Base-by-base conservation (phyloP, 2,113 vertebrate genomes). In the Hypocryptadius cinnamomeus region DNA sequence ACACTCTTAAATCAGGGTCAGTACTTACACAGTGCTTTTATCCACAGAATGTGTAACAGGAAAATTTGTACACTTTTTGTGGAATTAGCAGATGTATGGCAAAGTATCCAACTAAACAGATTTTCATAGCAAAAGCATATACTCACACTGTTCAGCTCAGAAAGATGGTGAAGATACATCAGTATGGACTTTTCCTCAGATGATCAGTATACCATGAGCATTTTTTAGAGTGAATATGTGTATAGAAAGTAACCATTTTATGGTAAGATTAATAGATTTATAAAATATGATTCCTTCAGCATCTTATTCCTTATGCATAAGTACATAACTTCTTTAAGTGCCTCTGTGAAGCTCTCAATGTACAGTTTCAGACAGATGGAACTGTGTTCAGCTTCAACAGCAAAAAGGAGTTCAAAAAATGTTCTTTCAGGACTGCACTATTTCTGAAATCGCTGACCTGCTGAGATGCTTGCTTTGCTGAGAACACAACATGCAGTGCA, bases 401-500 rank as follows among this genome's bases (percentile, higher is more conserved):
- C 66, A 70, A 92, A 89, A 87, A 89, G 35, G 54, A 91, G 71
- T 68, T 91, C 28, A 89, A 78, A 72, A 87, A 92, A 87, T 20
- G 51, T 80, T 85, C 79, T 83, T 91, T 51, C 56, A 56, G 54
- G 85, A 87, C 44, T 57, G 68, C 56, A 78, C 47, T 68, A 83
- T 89, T 91, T 92, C 78, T 77, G 79, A 89, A 91, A 91, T 85
- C 50, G 59, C 78, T 91, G 91, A 76, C 78, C 56, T 77, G 74
- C 83, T 85, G 74, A 93, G 91, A 87, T 70, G 71, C 71, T 87
- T 88, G 79, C 76, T 91, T 91, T 91, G 68, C 85, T 70, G 66
- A 91, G 63, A 40, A 56, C 39, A 91, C 59, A 93, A 73, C 35
- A 77, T 21, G 59, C 44, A 77, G 66, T 47, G 50, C 64, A 66